These are phyloP conservation scores for Pedionomus torquatus DNA, from an alignment of 2,113 vertebrate species.

Conservation along the genomic window DNA sequence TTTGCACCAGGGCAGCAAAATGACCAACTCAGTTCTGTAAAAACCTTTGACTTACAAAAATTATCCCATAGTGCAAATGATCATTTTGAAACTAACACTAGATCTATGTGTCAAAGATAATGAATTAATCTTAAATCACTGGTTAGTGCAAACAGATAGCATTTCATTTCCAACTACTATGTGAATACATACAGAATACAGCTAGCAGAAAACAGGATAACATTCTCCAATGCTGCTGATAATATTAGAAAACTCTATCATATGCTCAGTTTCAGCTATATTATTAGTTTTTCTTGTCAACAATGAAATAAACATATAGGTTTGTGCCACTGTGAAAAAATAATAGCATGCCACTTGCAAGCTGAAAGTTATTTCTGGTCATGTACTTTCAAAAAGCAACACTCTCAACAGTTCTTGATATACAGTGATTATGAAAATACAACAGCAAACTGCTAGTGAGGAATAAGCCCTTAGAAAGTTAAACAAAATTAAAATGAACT, in stretches of 20 bases:
- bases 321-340: not conserved
- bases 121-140: not conserved
- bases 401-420: not conserved
- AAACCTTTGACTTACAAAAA: conserved; percentile 24
- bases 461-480: not conserved
- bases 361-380: not conserved
- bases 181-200: not conserved
- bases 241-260: not conserved
- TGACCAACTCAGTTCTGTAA: not conserved
- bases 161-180: not conserved
- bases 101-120: not conserved
- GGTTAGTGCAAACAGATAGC: not conserved
- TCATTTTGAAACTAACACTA: conserved; percentile 1
- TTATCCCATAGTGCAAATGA: not conserved
- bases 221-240: not conserved
- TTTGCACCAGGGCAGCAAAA: conserved; percentile 50
- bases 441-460: not conserved
- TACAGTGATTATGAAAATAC: not conserved
- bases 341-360: not conserved
- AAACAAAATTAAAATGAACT: not conserved
- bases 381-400: not conserved
- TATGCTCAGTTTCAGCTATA: not conserved
- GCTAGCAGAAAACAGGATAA: not conserved
- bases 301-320: not conserved
- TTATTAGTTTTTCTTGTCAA: not conserved